Evolutionary conservation across 2,797 vertebrate genomes (phyloP), one percentile per base, ranked within the genome.

Genomic region (Sebastes hubbsi): DNA sequence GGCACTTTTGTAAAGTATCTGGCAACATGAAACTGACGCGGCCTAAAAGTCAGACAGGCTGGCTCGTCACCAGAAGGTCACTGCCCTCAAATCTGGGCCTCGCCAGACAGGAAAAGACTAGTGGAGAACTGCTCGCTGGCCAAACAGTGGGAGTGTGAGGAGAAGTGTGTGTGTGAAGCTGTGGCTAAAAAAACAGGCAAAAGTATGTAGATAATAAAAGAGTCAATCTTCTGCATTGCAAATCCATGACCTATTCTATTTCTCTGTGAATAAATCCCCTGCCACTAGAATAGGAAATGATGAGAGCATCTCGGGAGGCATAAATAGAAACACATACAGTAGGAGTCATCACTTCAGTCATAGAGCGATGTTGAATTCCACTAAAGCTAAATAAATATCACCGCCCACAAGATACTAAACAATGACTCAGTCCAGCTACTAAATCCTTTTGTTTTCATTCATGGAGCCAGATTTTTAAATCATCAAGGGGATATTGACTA

Each of bases 261-360:
- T 67, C 12, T 65, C 61, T 56, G 22, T 29, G 11, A 74, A 59
- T 56, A 25, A 29, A 54, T 24, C 42, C 18, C 25, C 8, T 13
- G 34, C 10, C 20, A 24, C 58, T 34, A 22, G 14, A 79, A 78
- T 2, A 75, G 46, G n/a, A 83, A 70, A 14, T 55, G 34, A 65
- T 54, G 2, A 20, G 6, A 66, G 42, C 52, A 60, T 64, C 38
- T 42, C 38, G 18, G 18, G 30, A 69, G 36, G 36, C n/a, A 56
- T 63, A 38, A 56, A 75, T 77, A 79, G 52, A 83, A 81, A 85
- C 66, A 77, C 49, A 59, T 4, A 24, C 34, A 38, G 73, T 5
- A 66, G 56, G 64, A 30, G 18, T 80, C 60, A 69, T 75, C 38
- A 34, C 12, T 68, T 75, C 65, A 72, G 32, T 46, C 74, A 58